Base-by-base conservation (phyloP, 1,140 invertebrate genomes). In the Sminthurides bifidus region DNA sequence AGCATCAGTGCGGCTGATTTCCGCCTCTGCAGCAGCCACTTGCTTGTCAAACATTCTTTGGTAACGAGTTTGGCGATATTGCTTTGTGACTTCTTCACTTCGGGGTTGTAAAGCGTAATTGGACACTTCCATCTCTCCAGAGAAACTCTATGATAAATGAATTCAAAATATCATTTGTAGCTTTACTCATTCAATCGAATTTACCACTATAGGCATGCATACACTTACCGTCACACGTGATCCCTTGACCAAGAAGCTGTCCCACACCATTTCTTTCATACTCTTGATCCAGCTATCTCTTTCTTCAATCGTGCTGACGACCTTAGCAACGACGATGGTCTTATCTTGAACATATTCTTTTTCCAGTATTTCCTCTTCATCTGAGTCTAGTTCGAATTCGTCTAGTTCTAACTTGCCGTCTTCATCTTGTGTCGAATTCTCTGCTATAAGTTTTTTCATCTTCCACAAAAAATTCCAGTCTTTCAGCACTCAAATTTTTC, bases 341-440 rank as follows among this genome's bases (percentile, higher is more conserved):
- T 30, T 27, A 17, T 56, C 46, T 56, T 30, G 17, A 46, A 41
- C 19, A 38, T 46, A 14, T 50, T 27, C 19, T 19, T 51, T 30
- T 1, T 52, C 27, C 38, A 31, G 35, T 14, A 40, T 17, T 30
- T 54, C 45, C 30, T 59, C 61, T 19, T 50, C 49, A 10, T 59
- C 56, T 1, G 49, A 37, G 33, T 64, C 58, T 29, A 64, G 46
- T 23, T 64, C 52, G 37, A 64, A 64, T 35, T 60, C 56, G 0
- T 58, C 43, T 35, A 60, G 15, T 17, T 33, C 15, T 6, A 64
- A 15, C 35, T 60, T 56, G 6, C 58, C 44, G 15, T 17, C 21
- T 35, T 50, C 37, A 2, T 51, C 23, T 23, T 44, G 31, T 3
- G 51, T 40, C 12, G 40, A 15, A 48, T 64, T 64, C 10, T 55